phyloP scores from a whole-genome alignment of 2,888 invertebrate genomes.

The Plusia festucae region DNA sequence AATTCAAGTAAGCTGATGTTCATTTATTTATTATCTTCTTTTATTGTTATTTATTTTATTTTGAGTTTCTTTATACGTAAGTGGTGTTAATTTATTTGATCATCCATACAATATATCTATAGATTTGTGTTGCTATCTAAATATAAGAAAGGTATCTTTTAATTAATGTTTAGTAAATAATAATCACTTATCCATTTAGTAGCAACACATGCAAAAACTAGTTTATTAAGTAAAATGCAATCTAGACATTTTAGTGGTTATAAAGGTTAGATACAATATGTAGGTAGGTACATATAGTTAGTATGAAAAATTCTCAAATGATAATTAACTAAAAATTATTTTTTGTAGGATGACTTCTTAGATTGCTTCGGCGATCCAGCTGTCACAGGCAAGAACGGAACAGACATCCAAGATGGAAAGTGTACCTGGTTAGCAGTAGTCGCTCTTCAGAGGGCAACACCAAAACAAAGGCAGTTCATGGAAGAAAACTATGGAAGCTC shows the following conservation, averaged over 20 bases:
- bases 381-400: constrained; percentile 96
- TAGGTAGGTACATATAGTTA: too few species aligned
- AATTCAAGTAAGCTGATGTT: constrained; percentile 91
- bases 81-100: too few species aligned
- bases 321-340: neutral
- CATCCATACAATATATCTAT: too few species aligned
- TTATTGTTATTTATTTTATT: neutral
- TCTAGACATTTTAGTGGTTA: too few species aligned
- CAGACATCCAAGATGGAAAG: constrained; percentile 98
- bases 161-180: neutral
- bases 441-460: constrained; percentile 94
- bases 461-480: constrained; percentile 92
- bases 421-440: constrained; percentile 98
- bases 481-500: constrained; percentile 93
- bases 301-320: too few species aligned
- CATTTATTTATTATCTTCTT: neutral
- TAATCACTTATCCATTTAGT: neutral
- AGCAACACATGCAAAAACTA: neutral
- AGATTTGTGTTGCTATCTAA: too few species aligned
- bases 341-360: constrained; percentile 94
- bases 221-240: too few species aligned
- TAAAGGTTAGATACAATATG: too few species aligned
- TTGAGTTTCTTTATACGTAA: too few species aligned
- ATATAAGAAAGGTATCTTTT: too few species aligned
- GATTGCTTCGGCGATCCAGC: constrained; percentile 97